Evolutionary conservation across 2,113 vertebrate genomes (phyloP), one percentile per base, ranked within the genome.

Genomic region (Apodemus speciosus): DNA sequence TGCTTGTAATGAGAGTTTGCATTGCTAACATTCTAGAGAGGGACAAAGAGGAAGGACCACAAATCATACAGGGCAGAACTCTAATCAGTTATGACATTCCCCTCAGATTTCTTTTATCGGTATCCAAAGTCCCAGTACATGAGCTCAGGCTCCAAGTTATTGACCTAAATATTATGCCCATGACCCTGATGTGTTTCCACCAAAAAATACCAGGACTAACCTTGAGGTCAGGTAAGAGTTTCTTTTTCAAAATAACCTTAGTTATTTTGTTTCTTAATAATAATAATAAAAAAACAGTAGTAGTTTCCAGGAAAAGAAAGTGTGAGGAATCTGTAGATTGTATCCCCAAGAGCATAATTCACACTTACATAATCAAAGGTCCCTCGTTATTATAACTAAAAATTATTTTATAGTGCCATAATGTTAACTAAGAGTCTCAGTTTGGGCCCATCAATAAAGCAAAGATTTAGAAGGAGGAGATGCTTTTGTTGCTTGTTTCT

Each of bases 121-220:
- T n/a, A 94, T 46, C 77, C 73, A 68, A 56, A 86, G 27, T 60
- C 4, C 38, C 53, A 64, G 13, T 18, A 58, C 8, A 53, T n/a
- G 89, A 93, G 38, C 21, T 56, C 83, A 81, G 38, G 53, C 49
- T 58, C n/a, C 51, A 73, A 71, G 14, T 71, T 87, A 90, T 60
- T 51, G 88, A 93, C 86, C 62, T 66, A 95, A 97, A 95, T 73
- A 46, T 51, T 88, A 30, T 85, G 68, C 62, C 51, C 60, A 88
- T 85, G 53, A 86, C 7, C 86, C 46, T 20, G 56, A 93, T 35
- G 0, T 46, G 91, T 92, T 89, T 60, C 38, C 15, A 81, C n/a
- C 21, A 80, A 73, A 85, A 92, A 89, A 76, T 30, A 81, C 62
- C 85, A 66, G 51, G 66, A 94, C 21, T 46, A 91, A 85, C 49